Evolutionary conservation across 2,888 invertebrate genomes (phyloP), one percentile per base, ranked within the genome.

Genomic region (Eucera pruinosa): DNA sequence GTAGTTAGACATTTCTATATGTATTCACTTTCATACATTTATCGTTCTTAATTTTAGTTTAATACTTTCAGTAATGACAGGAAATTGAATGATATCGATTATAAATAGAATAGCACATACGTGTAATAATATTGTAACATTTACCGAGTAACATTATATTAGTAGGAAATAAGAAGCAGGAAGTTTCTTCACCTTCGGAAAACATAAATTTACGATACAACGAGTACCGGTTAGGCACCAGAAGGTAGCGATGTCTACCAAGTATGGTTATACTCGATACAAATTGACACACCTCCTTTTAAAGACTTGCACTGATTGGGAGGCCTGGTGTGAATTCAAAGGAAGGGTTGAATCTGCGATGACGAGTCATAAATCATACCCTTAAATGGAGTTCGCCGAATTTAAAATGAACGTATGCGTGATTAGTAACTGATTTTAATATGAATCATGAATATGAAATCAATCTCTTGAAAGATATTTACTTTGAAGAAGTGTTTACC

Each of bases 211-310:
- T 68, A 54, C 43, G 33, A 54, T 13, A 41, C 33, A 33, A 36
- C 54, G 23, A 30, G 54, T 48, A 39, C 23, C 11, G 18, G 25
- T 30, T 20, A 36, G 48, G 27, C 58, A 54, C 50, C 43, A 47
- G 47, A 67, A 52, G 47, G 27, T 67, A 67, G 66, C 60, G 70
- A 47, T 61, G 78, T 58, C 45, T 60, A 9, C 80, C 82, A 65
- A 80, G 60, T 80, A 80, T 75, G 82, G 82, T 9, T 65, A 70
- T 11, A 55, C 48, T 11, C 64, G 74, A 70, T 70, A 82, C 72
- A 80, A 80, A 83, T 80, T 80, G 70, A 80, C 70, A 58, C 54
- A 39, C 68, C 70, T 69, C 82, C 82, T 82, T 82, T 83, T 83
- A 83, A 80, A 77, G 82, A 52, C 45, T 20, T 27, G 55, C 64